phyloP scores from a whole-genome alignment of 2,888 invertebrate genomes.

The Drosophila subquinaria region DNA sequence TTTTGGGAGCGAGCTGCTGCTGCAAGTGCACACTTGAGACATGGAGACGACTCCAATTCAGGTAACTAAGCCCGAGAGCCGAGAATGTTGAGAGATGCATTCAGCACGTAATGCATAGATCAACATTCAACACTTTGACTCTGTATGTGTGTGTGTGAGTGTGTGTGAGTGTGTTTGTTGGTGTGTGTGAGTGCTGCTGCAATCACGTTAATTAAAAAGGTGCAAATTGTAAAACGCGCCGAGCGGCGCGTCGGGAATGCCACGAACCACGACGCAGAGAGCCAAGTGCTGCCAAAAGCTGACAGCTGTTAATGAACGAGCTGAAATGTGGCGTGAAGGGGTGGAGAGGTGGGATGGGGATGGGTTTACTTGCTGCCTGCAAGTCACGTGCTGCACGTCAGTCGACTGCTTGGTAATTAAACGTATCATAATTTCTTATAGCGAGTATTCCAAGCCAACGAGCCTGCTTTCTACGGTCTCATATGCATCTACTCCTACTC shows the following conservation, averaged over 20 bases:
- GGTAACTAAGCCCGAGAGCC: conserved; percentile 27
- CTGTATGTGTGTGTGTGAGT: conserved; percentile 6
- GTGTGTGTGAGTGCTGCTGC: conserved; percentile 63
- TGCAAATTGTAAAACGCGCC: conserved; percentile 83
- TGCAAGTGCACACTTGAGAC: conserved; percentile 79
- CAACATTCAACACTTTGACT: conserved; percentile 55
- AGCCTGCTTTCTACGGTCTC: conserved; percentile 14
- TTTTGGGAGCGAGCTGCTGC: conserved; percentile 50
- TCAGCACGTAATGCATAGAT: conserved; percentile 83
- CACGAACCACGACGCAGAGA: conserved; percentile 45
- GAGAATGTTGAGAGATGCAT: conserved; percentile 63
- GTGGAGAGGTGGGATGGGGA: not conserved
- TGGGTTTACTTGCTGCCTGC: conserved; percentile 34
- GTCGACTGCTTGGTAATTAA: conserved; percentile 70
- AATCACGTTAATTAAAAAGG: conserved; percentile 85
- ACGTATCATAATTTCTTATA: conserved; percentile 78
- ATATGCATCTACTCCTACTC: conserved; percentile 24
- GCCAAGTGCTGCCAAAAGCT: conserved; percentile 81
- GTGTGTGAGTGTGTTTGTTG: conserved; percentile 17
- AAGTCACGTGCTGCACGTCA: conserved; percentile 76
- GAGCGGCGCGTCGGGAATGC: conserved; percentile 66
- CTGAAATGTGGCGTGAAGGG: conserved; percentile 48
- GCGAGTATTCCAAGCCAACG: conserved; percentile 9
- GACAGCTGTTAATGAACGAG: conserved; percentile 83
- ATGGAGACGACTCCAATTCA: conserved; percentile 50